A percentile compares a stretch with the other conserved stretches of the same genome.
phyloP scores from a whole-genome alignment of 2,113 vertebrate genomes.

The Corythoichthys haematopterus region DNA sequence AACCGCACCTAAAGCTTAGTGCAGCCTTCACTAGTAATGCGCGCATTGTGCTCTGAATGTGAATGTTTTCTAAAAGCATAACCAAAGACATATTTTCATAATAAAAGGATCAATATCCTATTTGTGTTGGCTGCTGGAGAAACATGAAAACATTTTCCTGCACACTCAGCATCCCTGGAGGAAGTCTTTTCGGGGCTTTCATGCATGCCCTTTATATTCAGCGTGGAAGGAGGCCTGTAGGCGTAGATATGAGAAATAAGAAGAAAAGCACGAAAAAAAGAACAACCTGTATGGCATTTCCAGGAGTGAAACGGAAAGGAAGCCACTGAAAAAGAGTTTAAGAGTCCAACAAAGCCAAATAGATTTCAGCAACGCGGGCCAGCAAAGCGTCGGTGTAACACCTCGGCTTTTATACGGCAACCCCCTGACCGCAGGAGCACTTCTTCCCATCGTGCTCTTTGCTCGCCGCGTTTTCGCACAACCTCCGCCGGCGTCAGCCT shows the following conservation, averaged over 20 bases:
- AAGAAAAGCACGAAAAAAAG: conserved; percentile 16
- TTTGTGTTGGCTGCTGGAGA: conserved; percentile 9
- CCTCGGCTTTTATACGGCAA: conserved; percentile 56
- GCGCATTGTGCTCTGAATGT: conserved; percentile 1
- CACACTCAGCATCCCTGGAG: conserved; percentile 3
- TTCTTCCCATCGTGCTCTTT: conserved; percentile 42
- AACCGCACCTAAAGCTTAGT: too few species aligned
- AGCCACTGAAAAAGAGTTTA: conserved; percentile 45
- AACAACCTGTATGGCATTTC: conserved; percentile 16
- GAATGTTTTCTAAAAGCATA: conserved; percentile 8
- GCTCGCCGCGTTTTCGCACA: conserved; percentile 49
- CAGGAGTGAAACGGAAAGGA: conserved; percentile 30
- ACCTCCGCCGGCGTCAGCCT: conserved; percentile 9
- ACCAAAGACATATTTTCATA: conserved; percentile 11
- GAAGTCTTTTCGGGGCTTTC: conserved; percentile 21
- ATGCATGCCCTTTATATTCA: conserved; percentile 21
- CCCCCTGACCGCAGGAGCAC: conserved; percentile 41
- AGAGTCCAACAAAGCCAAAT: conserved; percentile 49
- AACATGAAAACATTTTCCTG: conserved; percentile 15
- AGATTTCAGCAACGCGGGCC: conserved; percentile 47
- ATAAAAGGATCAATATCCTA: conserved; percentile 14
- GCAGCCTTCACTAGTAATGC: conserved; percentile 4
- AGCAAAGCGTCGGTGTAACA: conserved; percentile 52
- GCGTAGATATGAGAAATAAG: conserved; percentile 31
- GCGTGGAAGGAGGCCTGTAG: conserved; percentile 30